Conservation (phyloP, 2,797 vertebrate genomes). For the Hypotaenidia okinawae region DNA sequence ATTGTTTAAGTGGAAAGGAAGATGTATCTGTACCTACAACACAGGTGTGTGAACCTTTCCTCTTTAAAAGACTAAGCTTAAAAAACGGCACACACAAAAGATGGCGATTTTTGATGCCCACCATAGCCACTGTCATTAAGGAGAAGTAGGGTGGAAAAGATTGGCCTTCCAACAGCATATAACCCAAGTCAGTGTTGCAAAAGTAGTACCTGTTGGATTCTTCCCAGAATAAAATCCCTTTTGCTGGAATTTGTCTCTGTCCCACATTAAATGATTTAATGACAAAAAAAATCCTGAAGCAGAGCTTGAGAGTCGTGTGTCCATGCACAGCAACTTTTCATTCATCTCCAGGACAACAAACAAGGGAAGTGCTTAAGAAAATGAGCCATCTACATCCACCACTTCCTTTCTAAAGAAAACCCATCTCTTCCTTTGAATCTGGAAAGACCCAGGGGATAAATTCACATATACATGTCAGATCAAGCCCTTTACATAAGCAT, state of each 20-base stretch:
- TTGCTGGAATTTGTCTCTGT: background rate
- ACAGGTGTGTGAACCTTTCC: background rate
- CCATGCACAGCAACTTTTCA: background rate
- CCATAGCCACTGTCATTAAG: background rate
- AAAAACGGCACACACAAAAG: background rate
- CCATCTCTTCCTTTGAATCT: background rate
- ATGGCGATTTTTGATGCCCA: background rate
- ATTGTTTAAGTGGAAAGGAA: background rate
- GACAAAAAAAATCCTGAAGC: background rate
- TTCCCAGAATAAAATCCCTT: background rate
- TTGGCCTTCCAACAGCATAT: background rate
- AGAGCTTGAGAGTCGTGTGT: background rate
- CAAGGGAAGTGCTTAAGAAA: constrained; percentile 54
- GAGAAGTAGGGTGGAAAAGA: background rate
- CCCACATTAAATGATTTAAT: background rate
- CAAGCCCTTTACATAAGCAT: background rate
- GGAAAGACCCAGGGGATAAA: constrained; percentile 10
- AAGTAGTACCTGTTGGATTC: background rate
- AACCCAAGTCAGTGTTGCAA: background rate
- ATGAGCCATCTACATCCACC: background rate
- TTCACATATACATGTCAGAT: background rate
- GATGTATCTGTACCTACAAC: background rate
- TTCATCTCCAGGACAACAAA: constrained; percentile 43
- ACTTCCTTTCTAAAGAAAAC: constrained; percentile 34
- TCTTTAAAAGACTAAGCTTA: background rate